Conservation (phyloP, 2,888 invertebrate genomes). For the Cloeon dipterum region DNA sequence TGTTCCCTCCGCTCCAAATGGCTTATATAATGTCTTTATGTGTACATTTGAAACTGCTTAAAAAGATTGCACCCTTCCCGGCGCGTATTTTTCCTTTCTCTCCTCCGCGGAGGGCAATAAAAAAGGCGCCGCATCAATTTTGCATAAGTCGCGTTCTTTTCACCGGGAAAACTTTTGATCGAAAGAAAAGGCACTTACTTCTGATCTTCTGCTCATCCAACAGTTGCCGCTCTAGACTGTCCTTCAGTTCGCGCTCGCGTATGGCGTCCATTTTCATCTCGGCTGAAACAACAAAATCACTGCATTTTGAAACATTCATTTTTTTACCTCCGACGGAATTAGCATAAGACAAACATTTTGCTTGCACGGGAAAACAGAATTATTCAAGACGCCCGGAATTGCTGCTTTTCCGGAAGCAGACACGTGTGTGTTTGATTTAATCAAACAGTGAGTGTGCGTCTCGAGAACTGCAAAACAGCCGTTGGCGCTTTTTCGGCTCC, state of each 20-base stretch:
- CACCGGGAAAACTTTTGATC: too few relatives aligned
- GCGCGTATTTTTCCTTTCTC: background rate
- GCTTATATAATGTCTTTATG: background rate
- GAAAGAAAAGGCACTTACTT: slow-evolving; percentile 43
- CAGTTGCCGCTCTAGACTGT: slow-evolving; percentile 80
- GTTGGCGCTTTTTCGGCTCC: slow-evolving; percentile 9
- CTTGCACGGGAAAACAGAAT: too few relatives aligned
- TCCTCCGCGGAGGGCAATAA: background rate
- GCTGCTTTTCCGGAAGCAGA: too few relatives aligned
- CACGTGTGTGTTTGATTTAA: too few relatives aligned
- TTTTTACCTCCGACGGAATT: too few relatives aligned
- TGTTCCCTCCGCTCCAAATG: background rate
- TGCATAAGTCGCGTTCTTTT: too few relatives aligned
- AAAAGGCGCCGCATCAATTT: too few relatives aligned
- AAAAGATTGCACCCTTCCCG: background rate
- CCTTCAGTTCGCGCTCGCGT: slow-evolving; percentile 79
- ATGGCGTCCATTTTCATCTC: slow-evolving; percentile 90
- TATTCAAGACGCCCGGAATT: too few relatives aligned
- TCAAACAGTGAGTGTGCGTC: too few relatives aligned
- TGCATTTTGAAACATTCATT: too few relatives aligned
- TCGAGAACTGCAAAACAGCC: too few relatives aligned
- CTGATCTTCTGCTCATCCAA: slow-evolving; percentile 84
- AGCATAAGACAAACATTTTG: too few relatives aligned
- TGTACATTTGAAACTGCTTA: background rate
- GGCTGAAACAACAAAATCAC: slow-evolving; percentile 41